Conservation (phyloP, 2,888 invertebrate genomes). For the Pristionchus entomophagus region DNA sequence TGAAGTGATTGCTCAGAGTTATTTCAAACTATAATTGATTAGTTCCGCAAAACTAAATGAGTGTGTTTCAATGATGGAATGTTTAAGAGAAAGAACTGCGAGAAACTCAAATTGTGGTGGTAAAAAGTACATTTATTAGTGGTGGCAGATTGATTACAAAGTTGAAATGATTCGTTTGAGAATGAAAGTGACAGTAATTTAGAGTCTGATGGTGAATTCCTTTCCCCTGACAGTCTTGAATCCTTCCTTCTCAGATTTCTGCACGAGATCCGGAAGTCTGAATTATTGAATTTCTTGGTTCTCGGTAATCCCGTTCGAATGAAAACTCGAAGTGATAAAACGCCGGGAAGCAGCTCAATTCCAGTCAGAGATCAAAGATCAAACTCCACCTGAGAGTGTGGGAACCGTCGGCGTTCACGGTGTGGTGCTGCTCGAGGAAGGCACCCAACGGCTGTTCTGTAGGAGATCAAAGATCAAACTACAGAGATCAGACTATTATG, state of each 20-base stretch:
- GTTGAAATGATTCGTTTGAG: not conserved
- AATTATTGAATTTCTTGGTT: not conserved
- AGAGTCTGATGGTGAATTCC: constrained; percentile 5
- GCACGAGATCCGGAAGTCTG: constrained; percentile 24
- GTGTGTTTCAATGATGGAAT: too few species aligned
- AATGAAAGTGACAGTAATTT: not conserved
- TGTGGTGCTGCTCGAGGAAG: not conserved
- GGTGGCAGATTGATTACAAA: not conserved
- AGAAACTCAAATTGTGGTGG: too few species aligned
- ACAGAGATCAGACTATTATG: not conserved
- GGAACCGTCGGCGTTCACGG: not conserved
- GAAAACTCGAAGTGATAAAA: not conserved
- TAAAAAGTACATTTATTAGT: not conserved
- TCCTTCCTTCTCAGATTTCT: not conserved
- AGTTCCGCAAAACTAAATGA: too few species aligned
- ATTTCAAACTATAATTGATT: too few species aligned
- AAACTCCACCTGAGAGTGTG: constrained; percentile 19
- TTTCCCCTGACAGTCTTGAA: constrained; percentile 6
- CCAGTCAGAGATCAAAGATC: not conserved
- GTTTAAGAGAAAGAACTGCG: too few species aligned
- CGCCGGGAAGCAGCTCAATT: too few species aligned
- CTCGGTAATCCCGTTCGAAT: not conserved
- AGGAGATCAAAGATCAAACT: constrained; percentile 18
- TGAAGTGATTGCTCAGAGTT: too few species aligned
- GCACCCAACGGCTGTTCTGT: not conserved